Conservation (phyloP, 2,888 invertebrate species). For the Eurois occulta region DNA sequence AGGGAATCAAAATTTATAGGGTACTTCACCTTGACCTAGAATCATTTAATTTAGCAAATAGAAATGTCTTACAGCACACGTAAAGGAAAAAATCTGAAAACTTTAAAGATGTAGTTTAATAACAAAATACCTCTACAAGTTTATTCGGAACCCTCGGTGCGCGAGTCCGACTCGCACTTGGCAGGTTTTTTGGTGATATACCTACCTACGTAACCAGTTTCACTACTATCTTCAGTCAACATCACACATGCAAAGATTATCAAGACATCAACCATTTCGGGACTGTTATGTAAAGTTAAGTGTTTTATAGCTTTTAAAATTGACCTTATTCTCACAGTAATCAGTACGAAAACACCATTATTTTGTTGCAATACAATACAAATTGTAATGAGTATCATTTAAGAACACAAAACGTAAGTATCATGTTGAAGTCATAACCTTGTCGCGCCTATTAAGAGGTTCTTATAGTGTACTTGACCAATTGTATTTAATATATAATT, state of each 20-base stretch:
- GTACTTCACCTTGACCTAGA: too few species aligned
- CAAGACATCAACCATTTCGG: neutral
- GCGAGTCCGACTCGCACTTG: too few species aligned
- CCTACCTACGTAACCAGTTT: neutral
- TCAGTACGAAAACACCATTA: slow-evolving; percentile 3
- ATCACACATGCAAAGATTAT: neutral
- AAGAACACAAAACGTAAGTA: slow-evolving; percentile 31
- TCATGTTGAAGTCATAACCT: slow-evolving; percentile 45
- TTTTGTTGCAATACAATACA: slow-evolving; percentile 7
- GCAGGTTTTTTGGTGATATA: neutral
- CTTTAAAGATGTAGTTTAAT: too few species aligned
- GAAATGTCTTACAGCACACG: too few species aligned
- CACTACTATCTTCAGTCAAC: neutral
- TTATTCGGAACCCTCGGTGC: too few species aligned
- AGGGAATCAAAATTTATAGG: too few species aligned
- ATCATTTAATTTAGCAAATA: too few species aligned
- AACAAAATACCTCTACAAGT: too few species aligned
- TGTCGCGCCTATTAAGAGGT: slow-evolving; percentile 34
- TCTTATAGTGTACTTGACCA: slow-evolving; percentile 41
- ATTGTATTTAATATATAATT: slow-evolving; percentile 57
- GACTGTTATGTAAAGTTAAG: neutral
- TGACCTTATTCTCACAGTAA: neutral
- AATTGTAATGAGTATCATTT: slow-evolving; percentile 11
- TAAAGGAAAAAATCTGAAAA: too few species aligned
- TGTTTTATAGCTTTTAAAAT: neutral